Base-by-base conservation (phyloP, 2,888 invertebrate species). In the Euplagia quadripunctaria region DNA sequence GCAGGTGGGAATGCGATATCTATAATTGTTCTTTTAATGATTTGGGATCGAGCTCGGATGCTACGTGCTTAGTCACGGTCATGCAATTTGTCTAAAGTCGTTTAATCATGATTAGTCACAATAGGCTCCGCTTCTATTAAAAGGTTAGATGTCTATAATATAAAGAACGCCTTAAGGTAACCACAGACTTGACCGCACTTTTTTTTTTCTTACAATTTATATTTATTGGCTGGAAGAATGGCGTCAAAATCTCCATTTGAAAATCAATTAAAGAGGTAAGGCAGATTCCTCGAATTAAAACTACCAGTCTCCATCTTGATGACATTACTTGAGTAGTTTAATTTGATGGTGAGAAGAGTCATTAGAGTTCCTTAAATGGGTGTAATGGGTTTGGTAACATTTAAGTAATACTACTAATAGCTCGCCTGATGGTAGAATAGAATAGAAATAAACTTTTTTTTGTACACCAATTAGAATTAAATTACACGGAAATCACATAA, bases 61-160 rank as follows among this genome's bases (percentile, higher is more conserved):
- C 90, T 92, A 92, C 91, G 92, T 96, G 96, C 96, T 92, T 93
- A 96, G 96, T 96, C 96, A 96, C 89, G 96, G 92, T 86, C 94
- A 94, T 94, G 96, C 96, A 96, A 96, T 96, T 96, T 96, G 94
- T 95, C 94, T 95, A 94, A 94, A 94, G 93, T 93, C 96, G 94
- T 95, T 95, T 96, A 94, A 96, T 96, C 95, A 94, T 96, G 96
- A 95, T 96, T 95, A 95, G 95, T 94, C 94, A 95, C 96, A 96
- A 96, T 95, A 91, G 93, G 90, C 89, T 87, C 92, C 91, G 91
- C 92, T 93, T 91, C 93, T 92, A 92, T 94, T 93, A 93, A 93
- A 93, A 91, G 92, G 89, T 92, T 92, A 92, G 91, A 90, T 89
- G 90, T 88, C 90, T 92, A 91, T 87, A 92, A 94, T 89, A 85